These are phyloP conservation scores for Ivindomyrus marchei DNA, from an alignment of 2,113 vertebrate genomes.

Conservation along the genomic window DNA sequence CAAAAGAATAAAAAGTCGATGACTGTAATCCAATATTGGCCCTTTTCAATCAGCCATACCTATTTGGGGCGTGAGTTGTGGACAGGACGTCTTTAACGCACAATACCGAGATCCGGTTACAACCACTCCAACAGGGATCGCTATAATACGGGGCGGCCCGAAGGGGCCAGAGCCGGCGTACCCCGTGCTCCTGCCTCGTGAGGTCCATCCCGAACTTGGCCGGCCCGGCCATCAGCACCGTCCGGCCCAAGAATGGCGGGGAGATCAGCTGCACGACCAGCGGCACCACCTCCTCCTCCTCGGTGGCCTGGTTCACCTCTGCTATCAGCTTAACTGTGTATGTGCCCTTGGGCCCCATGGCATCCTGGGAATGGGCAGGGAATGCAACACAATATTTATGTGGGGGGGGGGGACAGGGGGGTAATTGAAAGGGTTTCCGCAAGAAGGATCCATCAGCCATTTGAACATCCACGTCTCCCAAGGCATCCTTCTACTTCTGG, in stretches of 20 bases:
- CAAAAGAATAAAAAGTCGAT: neutral
- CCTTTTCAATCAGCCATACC: neutral
- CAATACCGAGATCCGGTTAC: neutral
- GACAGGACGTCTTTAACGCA: neutral
- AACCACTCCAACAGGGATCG: neutral
- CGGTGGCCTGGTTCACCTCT: conserved; percentile 50
- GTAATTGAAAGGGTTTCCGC: neutral
- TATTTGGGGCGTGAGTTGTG: neutral
- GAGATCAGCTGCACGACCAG: conserved; percentile 67
- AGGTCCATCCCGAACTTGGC: conserved; percentile 72
- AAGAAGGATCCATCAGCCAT: conserved; percentile 27
- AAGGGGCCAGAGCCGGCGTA: conserved; percentile 31
- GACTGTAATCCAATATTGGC: neutral
- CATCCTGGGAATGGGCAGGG: neutral
- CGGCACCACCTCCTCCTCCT: conserved; percentile 54
- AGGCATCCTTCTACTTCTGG: neutral
- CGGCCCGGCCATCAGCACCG: conserved; percentile 63
- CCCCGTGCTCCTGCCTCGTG: conserved; percentile 66
- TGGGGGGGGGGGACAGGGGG: neutral
- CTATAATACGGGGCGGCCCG: neutral
- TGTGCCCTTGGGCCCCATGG: conserved; percentile 54
- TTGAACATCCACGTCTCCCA: neutral
- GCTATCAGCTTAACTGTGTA: conserved; percentile 64
- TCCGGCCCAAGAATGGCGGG: conserved; percentile 63
- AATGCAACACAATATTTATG: neutral